Conservation (phyloP, 2,113 vertebrate genomes). For the Nycticryphes semicollaris region DNA sequence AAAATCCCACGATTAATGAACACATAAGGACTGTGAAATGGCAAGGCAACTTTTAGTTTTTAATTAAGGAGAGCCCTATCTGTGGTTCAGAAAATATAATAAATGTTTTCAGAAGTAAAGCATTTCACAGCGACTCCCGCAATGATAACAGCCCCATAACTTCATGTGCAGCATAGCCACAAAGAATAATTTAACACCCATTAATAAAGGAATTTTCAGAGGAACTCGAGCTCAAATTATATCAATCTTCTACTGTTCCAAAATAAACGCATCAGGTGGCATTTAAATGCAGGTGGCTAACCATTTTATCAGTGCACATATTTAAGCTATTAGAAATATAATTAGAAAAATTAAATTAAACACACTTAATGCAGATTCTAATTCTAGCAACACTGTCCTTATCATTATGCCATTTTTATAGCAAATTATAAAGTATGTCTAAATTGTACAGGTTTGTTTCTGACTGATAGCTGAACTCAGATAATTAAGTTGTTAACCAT, state of each 20-base stretch:
- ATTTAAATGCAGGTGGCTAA: conserved; percentile 79
- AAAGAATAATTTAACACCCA: conserved; percentile 69
- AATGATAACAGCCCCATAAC: neutral
- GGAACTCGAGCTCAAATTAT: conserved; percentile 71
- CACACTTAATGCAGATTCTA: conserved; percentile 69
- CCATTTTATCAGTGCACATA: conserved; percentile 76
- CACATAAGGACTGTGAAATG: neutral
- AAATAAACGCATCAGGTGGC: conserved; percentile 81
- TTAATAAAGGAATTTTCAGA: conserved; percentile 69
- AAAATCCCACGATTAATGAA: neutral
- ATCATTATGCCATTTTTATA: conserved; percentile 71
- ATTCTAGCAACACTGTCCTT: conserved; percentile 68
- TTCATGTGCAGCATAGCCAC: neutral
- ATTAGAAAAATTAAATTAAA: conserved; percentile 84
- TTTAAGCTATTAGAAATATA: conserved; percentile 82
- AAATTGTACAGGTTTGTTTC: conserved; percentile 69
- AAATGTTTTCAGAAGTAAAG: neutral
- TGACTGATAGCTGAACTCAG: conserved; percentile 75
- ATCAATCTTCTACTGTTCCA: conserved; percentile 74
- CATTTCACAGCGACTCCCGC: neutral
- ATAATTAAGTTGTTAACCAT: conserved; percentile 83
- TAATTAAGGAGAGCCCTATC: neutral
- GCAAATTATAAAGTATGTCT: conserved; percentile 65
- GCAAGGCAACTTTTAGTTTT: neutral
- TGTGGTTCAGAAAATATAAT: neutral